These are phyloP conservation scores for Chromoteleia sp. DNA, from an alignment of 2,888 invertebrate genomes.

Conservation along the genomic window DNA sequence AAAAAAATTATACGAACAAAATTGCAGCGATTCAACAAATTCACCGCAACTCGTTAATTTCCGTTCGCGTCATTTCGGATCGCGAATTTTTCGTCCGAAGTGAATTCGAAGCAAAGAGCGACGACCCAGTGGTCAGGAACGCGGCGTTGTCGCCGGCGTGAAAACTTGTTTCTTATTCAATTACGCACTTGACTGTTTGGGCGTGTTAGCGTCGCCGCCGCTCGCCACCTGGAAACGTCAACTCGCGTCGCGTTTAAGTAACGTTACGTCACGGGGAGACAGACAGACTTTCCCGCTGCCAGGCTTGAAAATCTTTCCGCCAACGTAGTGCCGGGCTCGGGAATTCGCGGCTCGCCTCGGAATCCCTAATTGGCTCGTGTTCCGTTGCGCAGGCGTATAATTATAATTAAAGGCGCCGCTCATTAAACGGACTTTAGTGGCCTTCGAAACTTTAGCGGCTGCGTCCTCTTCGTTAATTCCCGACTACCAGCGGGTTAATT, in stretches of 20 bases:
- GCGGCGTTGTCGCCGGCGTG: constrained; percentile 21
- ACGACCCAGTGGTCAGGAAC: no score
- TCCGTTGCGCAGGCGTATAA: constrained; percentile 38
- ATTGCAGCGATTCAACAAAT: no score
- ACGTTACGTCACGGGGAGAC: constrained; percentile 41
- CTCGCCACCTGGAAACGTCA: constrained; percentile 61
- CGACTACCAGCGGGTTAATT: constrained; percentile 29
- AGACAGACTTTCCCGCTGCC: constrained; percentile 26
- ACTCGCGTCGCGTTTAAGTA: constrained; percentile 27
- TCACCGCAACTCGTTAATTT: no score
- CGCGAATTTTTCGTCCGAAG: no score
- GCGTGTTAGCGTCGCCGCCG: constrained; percentile 49
- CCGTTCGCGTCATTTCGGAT: no score
- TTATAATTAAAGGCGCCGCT: constrained; percentile 43
- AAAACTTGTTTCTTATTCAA: constrained; percentile 66
- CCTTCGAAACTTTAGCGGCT: constrained; percentile 23
- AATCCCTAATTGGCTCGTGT: constrained; percentile 44
- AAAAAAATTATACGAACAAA: no score
- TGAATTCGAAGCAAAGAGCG: no score
- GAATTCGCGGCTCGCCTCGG: constrained; percentile 26
- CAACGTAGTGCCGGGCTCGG: not conserved
- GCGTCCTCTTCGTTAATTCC: constrained; percentile 43
- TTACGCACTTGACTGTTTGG: constrained; percentile 62
- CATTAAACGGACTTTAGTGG: constrained; percentile 43
- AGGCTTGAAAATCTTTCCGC: constrained; percentile 20